Evolutionary conservation across 2,113 vertebrate species (phyloP), one percentile per base, ranked within the genome.

Genomic region (Eupsittula cactorum): DNA sequence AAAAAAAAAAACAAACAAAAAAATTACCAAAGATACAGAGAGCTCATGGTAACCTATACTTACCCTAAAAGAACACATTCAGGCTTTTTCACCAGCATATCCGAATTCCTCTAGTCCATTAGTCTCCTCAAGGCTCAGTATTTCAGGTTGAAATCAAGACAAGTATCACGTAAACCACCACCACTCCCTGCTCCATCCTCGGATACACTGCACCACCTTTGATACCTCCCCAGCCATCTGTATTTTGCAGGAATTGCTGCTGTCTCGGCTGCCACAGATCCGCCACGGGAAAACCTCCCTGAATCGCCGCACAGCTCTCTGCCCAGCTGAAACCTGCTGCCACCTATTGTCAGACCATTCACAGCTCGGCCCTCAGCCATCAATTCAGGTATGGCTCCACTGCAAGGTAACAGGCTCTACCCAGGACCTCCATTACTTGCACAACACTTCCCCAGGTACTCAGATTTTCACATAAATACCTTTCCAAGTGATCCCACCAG

Each of bases 21-120:
- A 77, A 95, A 75, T 52, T 73, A 33, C 41, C n/a, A 60, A 93
- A 79, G 41, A 79, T 42, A 78, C 49, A 76, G 33, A 82, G 35
- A 67, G 19, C 39, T 88, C 59, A n/a, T 0, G 3, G 59, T 80
- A 88, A 86, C 70, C 82, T 64, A 92, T 29, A 89, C 33, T 49
- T 53, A 91, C 27, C 57, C 60, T 77, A 14, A 23, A 87, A 29
- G 19, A 70, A 95, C 33, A 81, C 16, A 16, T 35, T 74, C 57
- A 52, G 13, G 10, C 16, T 25, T 76, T 92, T 79, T 52, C 55
- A 73, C 70, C 67, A 69, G 39, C 70, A 70, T 3, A 0, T 64
- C 65, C 77, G 19, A 88, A 62, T 59, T 74, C 50, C 25, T 74
- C 52, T 33, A 59, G 49, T 19, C 41, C n/a, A 13, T 35, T 35